Evolutionary conservation across 2,888 invertebrate genomes (phyloP).

Genomic region (Leptogaster cylindrica): DNA sequence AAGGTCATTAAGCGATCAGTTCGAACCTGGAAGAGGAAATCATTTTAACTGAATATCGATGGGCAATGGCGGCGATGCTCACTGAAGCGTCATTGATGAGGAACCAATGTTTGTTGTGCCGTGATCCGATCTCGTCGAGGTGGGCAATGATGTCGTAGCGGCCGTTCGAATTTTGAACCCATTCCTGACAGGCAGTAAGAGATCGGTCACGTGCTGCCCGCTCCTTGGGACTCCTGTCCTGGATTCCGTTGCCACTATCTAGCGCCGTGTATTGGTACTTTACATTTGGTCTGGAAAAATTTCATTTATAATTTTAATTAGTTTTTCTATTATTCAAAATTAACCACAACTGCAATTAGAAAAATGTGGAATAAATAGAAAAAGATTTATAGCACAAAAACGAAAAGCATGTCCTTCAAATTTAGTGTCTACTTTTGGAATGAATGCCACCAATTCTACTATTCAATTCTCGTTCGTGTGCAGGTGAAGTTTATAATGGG

Average conservation of each 20-base stretch:
- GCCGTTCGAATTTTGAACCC: conserved; percentile 66
- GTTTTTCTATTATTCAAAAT: too few relatives aligned
- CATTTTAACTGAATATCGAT: not conserved
- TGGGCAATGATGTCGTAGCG: conserved; percentile 82
- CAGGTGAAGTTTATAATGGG: too few relatives aligned
- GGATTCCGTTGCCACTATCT: conserved; percentile 65
- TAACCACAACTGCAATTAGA: too few relatives aligned
- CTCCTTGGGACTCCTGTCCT: conserved; percentile 71
- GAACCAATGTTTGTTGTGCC: conserved; percentile 91
- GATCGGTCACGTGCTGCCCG: conserved; percentile 71
- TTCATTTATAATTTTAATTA: not conserved
- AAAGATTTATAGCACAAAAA: too few relatives aligned
- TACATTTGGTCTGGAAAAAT: conserved; percentile 56
- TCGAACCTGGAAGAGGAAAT: conserved; percentile 57
- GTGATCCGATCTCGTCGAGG: conserved; percentile 81
- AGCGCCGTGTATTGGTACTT: conserved; percentile 71
- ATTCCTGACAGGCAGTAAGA: conserved; percentile 69
- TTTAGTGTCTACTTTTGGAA: too few relatives aligned
- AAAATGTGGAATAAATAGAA: too few relatives aligned
- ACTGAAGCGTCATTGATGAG: conserved; percentile 82
- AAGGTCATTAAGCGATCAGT: conserved; percentile 62
- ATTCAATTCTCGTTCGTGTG: too few relatives aligned
- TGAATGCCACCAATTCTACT: too few relatives aligned
- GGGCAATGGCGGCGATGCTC: conserved; percentile 43
- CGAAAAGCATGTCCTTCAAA: too few relatives aligned